Evolutionary conservation across 2,888 invertebrate species (phyloP), one percentile per base, ranked within the genome.

Genomic region (Mesoligia furuncula): DNA sequence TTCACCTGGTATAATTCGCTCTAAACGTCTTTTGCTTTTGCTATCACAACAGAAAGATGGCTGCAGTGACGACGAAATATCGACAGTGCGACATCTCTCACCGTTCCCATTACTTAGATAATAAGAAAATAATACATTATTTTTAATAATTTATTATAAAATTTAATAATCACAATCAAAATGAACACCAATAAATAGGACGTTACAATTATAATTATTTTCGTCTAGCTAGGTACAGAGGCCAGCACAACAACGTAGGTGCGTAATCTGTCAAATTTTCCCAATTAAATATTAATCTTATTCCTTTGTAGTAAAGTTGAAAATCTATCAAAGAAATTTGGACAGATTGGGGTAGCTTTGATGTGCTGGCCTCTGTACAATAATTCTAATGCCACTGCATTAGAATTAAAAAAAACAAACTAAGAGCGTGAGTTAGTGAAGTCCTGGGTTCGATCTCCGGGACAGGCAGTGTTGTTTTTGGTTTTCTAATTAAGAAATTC

Each of bases 71-170:
- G 27, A 27, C 7, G 15, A 27, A 59, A 27, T 27, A 27, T 27
- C 59, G 27, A 27, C 27, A 59, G 57, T 13, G 7, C 15, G 59
- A 59, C 59, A 27, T 7, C 27, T 27, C 59, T 61, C 59, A 61
- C 27, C 27, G 20, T 61, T 61, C 20, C 20, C 17, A 61, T 20
- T 13, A 42, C 11, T 11, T 17, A 31, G 13, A 45, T 45, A 31
- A 45, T 24, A 31, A 36, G 51, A 69, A 39, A 4, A 2, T 39
- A 13, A 42, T 8, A 54, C 15, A 59, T 27, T 0, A 36, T 36
- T 36, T 77, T 75, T 72, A 77, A 39, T 75, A 15, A 57, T 76
- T 77, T 77, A 77, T 77, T 77, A 65, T 15, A 70, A 57, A 70
- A 78, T 27, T 70, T 17, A 77, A 62, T 39, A 76, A 77, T 67